phyloP scores from a whole-genome alignment of 2,113 vertebrate species.

The Notothenia rossii region DNA sequence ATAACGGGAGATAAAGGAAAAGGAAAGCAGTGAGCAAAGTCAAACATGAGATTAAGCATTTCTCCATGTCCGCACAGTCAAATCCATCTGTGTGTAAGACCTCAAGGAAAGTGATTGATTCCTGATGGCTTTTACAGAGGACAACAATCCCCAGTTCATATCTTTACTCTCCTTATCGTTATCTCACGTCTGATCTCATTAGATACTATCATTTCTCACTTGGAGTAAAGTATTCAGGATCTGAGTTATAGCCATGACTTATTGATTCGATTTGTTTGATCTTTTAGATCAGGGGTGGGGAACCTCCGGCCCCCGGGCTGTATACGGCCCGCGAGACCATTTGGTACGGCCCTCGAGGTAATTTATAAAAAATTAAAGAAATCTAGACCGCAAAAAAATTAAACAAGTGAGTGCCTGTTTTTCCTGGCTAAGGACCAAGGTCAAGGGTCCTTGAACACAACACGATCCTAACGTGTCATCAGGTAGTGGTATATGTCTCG shows the following conservation, averaged over 20 bases:
- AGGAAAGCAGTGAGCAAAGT: not conserved
- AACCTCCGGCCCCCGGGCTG: too few relatives aligned
- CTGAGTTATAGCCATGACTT: not conserved
- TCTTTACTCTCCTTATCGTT: constrained; percentile 14
- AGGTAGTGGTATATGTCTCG: too few relatives aligned
- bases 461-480: too few relatives aligned
- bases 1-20: constrained; percentile 47
- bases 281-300: too few relatives aligned
- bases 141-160: not conserved
- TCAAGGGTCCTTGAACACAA: too few relatives aligned
- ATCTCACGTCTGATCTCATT: constrained; percentile 10
- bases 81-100: constrained; percentile 4
- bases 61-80: not conserved
- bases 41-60: not conserved
- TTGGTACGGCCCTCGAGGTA: too few relatives aligned
- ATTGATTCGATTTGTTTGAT: too few relatives aligned
- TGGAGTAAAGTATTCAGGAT: not conserved
- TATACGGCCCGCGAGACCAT: too few relatives aligned
- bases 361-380: too few relatives aligned
- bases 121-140: constrained; percentile 28
- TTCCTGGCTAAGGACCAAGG: too few relatives aligned
- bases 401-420: too few relatives aligned
- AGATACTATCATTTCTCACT: not conserved
- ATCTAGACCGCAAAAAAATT: too few relatives aligned
- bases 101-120: constrained; percentile 2